Evolutionary conservation across 2,113 vertebrate genomes (phyloP).

Genomic region (Tupaia tana): DNA sequence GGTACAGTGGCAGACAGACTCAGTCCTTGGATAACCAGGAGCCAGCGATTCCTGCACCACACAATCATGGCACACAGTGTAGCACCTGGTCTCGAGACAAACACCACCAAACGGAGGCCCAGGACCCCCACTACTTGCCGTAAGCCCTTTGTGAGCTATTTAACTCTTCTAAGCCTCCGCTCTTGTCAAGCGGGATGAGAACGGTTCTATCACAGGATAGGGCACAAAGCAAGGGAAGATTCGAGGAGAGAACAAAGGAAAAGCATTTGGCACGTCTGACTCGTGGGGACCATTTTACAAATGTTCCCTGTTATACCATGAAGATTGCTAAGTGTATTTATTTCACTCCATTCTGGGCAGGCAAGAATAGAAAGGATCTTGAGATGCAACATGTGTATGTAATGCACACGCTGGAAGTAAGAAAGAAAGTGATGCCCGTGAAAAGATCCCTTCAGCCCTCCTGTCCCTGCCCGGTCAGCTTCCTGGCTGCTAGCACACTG

Average conservation of each 20-base stretch:
- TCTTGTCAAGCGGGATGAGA: neutral
- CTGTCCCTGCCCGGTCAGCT: neutral
- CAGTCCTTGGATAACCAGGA: neutral
- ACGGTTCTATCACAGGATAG: neutral
- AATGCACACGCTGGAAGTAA: neutral
- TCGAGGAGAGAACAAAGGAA: neutral
- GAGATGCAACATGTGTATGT: accelerated
- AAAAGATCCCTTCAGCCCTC: neutral
- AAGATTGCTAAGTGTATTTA: neutral
- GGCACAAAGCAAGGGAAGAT: neutral
- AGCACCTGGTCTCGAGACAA: neutral
- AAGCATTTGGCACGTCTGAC: neutral
- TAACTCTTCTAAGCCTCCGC: neutral
- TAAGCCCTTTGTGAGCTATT: neutral
- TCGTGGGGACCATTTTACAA: accelerated
- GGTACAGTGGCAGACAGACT: neutral
- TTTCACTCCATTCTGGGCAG: neutral
- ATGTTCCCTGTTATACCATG: accelerated
- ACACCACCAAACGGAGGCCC: neutral
- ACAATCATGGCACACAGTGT: neutral
- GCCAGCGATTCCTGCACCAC: neutral
- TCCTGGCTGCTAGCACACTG: neutral
- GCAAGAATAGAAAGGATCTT: neutral
- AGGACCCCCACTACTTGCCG: accelerated
- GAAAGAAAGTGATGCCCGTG: neutral